Conservation (phyloP, 2,888 invertebrate species). For the Papilio elwesi region DNA sequence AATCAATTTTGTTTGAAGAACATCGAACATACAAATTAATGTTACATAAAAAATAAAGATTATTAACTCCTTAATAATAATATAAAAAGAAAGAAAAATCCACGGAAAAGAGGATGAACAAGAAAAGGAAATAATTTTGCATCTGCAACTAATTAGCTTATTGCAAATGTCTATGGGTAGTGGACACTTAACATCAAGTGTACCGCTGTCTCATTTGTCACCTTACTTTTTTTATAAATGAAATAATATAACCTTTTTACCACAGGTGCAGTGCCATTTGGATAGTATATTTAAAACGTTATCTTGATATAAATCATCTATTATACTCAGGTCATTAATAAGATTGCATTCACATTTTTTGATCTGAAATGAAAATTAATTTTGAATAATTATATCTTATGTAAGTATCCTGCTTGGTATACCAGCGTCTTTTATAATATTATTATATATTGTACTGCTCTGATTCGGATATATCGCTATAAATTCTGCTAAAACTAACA, state of each 20-base stretch:
- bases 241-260: conserved; percentile 64
- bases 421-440: no score
- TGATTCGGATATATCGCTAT: no score
- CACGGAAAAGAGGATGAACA: no score
- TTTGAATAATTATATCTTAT: background rate
- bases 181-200: no score
- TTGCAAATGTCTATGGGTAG: no score
- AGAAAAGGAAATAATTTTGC: no score
- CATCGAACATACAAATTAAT: background rate
- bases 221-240: background rate
- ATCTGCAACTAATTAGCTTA: no score
- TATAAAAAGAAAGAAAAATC: no score
- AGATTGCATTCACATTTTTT: conserved; percentile 78
- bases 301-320: conserved; percentile 74
- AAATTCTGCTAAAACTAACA: no score
- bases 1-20: background rate
- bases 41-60: background rate
- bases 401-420: no score
- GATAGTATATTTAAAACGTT: conserved; percentile 72
- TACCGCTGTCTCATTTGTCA: background rate
- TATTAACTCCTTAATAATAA: no score
- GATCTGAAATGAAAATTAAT: conserved; percentile 58
- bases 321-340: conserved; percentile 66
- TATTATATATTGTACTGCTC: no score
- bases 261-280: conserved; percentile 77